A percentile compares a stretch with the other conserved stretches of the same genome.
Evolutionary conservation across 1,140 invertebrate species (phyloP).

Genomic region (Drosophila bocqueti): DNA sequence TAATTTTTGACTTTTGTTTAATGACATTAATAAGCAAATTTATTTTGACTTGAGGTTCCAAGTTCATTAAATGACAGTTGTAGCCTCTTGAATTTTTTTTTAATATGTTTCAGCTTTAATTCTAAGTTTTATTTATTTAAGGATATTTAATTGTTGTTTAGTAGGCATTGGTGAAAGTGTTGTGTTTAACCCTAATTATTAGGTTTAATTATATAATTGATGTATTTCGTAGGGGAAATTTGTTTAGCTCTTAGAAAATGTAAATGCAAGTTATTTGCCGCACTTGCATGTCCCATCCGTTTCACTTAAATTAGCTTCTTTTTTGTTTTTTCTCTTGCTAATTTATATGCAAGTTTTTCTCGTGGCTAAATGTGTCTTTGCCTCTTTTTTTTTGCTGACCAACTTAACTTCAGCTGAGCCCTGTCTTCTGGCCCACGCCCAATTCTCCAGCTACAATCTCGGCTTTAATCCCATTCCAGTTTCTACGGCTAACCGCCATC

Average conservation of each 20-base stretch:
- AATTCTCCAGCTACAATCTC: conserved; percentile 5
- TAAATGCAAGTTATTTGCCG: neutral
- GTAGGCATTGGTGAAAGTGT: neutral
- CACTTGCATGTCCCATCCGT: conserved; percentile 43
- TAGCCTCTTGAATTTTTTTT: too few species aligned
- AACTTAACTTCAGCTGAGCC: conserved; percentile 14
- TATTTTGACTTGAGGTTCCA: neutral
- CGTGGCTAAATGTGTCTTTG: neutral
- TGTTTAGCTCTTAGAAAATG: neutral
- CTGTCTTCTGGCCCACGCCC: conserved; percentile 15
- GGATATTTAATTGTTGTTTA: neutral
- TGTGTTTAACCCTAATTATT: too few species aligned
- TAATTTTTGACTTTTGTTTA: neutral
- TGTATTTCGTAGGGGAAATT: neutral
- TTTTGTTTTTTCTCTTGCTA: conserved; percentile 1
- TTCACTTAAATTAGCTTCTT: neutral
- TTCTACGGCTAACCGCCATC: conserved; percentile 4
- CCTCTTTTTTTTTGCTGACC: conserved; percentile 1
- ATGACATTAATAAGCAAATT: neutral
- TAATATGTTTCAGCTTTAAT: neutral
- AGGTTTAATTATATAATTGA: too few species aligned
- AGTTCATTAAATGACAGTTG: neutral
- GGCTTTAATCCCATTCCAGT: conserved; percentile 19
- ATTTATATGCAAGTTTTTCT: conserved; percentile 30
- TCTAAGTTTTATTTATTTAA: neutral